Conservation (phyloP, 2,888 invertebrate species). For the Hyposoter didymator region DNA sequence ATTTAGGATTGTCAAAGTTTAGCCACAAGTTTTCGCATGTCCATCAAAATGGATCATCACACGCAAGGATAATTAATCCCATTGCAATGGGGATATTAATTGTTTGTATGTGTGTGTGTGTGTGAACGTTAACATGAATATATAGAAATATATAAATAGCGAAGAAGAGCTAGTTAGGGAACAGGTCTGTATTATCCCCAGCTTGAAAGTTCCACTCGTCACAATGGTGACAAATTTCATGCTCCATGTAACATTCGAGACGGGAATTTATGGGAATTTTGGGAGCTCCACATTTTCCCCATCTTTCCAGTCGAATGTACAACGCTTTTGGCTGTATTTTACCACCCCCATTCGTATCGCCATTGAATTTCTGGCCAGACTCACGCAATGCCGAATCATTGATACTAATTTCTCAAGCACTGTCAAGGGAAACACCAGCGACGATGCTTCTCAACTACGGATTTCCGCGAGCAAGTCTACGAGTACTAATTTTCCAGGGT, state of each 20-base stretch:
- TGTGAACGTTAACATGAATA: neutral
- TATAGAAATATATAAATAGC: constrained; percentile 7
- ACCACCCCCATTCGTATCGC: neutral
- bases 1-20: constrained; percentile 52
- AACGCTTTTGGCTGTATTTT: constrained; percentile 27
- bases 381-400: constrained; percentile 3
- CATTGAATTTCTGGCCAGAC: neutral
- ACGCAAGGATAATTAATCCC: constrained; percentile 44
- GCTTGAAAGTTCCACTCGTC: constrained; percentile 76
- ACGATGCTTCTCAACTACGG: constrained; percentile 1
- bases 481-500: constrained; percentile 33
- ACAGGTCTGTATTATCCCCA: constrained; percentile 78
- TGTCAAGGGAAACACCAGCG: neutral
- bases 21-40: constrained; percentile 12
- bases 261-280: constrained; percentile 60
- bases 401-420: constrained; percentile 6
- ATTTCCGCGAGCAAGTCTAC: neutral
- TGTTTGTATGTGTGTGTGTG: neutral
- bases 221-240: constrained; percentile 83
- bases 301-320: constrained; percentile 32
- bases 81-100: constrained; percentile 19
- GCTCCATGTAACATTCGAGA: constrained; percentile 77
- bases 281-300: constrained; percentile 17
- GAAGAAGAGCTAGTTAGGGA: constrained; percentile 83
- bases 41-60: constrained; percentile 22